Percentiles rank a stretch among this genome's conserved stretches.
These are phyloP conservation scores for Ciona savignyi DNA, from an alignment of 23 tunicate species.

Conservation along the genomic window DNA sequence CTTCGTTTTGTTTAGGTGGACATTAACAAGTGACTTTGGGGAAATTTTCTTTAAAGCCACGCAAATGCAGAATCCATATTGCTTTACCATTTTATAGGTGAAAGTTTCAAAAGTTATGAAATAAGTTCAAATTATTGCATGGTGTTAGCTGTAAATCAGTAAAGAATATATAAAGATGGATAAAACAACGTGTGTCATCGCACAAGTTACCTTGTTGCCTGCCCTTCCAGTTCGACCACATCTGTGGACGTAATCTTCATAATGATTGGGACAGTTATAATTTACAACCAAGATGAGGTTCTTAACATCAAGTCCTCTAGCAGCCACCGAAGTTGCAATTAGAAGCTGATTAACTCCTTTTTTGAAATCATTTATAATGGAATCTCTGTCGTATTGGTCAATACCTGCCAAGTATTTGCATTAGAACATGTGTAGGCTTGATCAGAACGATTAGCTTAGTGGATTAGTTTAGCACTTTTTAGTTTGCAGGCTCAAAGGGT, in stretches of 20 bases:
- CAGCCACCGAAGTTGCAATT: conserved; percentile 98
- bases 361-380: conserved; percentile 94
- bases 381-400: conserved; percentile 99
- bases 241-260: conserved; percentile 98
- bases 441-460: too few species aligned
- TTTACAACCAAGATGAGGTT: conserved; percentile 89
- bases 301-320: conserved; percentile 93
- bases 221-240: conserved; percentile 99
- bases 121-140: too few species aligned
- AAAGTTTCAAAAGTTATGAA: too few species aligned
- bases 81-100: too few species aligned
- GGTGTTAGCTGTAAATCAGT: too few species aligned
- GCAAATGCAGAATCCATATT: background rate
- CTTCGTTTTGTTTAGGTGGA: too few species aligned
- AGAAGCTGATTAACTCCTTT: conserved; percentile 69
- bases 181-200: too few species aligned
- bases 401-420: too few species aligned
- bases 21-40: background rate
- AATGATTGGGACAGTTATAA: conserved; percentile 96
- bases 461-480: too few species aligned
- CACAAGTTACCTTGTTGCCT: conserved; percentile 71
- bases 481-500: too few species aligned
- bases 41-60: background rate
- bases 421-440: too few species aligned
- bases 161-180: too few species aligned